Conservation (phyloP, 2,888 invertebrate species). For the Fragum whitleyi region DNA sequence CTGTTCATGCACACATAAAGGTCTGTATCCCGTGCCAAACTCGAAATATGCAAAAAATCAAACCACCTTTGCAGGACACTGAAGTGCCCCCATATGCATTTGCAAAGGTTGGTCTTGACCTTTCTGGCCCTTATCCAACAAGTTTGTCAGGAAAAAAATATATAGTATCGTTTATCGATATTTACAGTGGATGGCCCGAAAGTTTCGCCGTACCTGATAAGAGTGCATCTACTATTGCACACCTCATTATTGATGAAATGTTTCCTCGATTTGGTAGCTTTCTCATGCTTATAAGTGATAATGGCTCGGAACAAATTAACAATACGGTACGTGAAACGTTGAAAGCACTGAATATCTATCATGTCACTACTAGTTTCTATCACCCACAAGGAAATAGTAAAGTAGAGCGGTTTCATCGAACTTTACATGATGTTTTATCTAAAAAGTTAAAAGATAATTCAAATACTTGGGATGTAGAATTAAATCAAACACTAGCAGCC, state of each 20-base stretch:
- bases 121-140: slow-evolving; percentile 49
- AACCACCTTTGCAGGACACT: slow-evolving; percentile 46
- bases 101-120: slow-evolving; percentile 41
- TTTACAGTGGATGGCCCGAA: slow-evolving; percentile 43
- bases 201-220: slow-evolving; percentile 51
- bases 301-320: slow-evolving; percentile 45
- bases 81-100: slow-evolving; percentile 59
- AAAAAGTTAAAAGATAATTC: slow-evolving; percentile 29
- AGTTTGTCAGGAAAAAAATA: slow-evolving; percentile 44
- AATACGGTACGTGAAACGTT: slow-evolving; percentile 24
- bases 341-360: slow-evolving; percentile 43
- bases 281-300: slow-evolving; percentile 40
- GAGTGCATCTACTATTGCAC: slow-evolving; percentile 27
- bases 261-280: slow-evolving; percentile 19
- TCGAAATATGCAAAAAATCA: slow-evolving; percentile 18
- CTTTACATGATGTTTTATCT: slow-evolving; percentile 35
- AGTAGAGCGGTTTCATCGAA: slow-evolving; percentile 46
- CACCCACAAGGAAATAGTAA: slow-evolving; percentile 40
- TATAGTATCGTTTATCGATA: slow-evolving; percentile 35
- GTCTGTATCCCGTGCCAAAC: slow-evolving; percentile 41
- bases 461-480: slow-evolving; percentile 47
- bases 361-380: slow-evolving; percentile 53
- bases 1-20: slow-evolving; percentile 11
- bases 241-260: slow-evolving; percentile 10
- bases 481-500: slow-evolving; percentile 55